These are phyloP conservation scores for Bradypodion ventrale DNA, from an alignment of 2,797 vertebrate genomes.

Conservation along the genomic window DNA sequence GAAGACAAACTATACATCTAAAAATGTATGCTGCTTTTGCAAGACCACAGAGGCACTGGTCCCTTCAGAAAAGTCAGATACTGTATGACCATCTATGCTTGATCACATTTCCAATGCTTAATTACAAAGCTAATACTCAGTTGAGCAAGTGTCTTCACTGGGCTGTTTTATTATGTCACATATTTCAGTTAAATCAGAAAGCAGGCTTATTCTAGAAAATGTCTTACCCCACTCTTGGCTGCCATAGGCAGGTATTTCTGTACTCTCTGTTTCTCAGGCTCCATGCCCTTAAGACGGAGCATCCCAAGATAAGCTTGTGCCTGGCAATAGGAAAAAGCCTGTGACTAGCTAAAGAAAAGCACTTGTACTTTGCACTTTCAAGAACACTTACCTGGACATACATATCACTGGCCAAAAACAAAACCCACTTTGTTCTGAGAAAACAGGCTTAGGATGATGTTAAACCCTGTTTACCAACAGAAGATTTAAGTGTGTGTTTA, in stretches of 20 bases:
- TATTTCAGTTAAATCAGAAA: background rate
- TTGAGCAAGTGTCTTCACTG: background rate
- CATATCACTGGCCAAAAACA: background rate
- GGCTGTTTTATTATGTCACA: too few species aligned
- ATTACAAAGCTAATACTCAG: background rate
- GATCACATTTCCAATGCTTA: background rate
- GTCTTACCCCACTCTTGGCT: constrained; percentile 83
- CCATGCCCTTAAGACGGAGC: constrained; percentile 78
- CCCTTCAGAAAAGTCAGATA: background rate
- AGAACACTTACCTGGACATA: background rate
- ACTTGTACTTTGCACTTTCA: background rate
- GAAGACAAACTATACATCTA: background rate
- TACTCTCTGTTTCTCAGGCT: constrained; percentile 75
- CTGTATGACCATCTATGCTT: background rate
- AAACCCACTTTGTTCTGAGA: background rate
- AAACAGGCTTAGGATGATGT: background rate
- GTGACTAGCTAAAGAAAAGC: rapidly evolving
- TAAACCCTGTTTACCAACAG: background rate
- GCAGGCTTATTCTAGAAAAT: background rate
- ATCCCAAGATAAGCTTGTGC: constrained; percentile 91
- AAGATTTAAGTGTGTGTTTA: background rate
- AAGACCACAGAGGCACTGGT: too few species aligned
- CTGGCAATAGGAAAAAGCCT: constrained; percentile 65
- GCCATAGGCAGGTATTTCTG: constrained; percentile 87
- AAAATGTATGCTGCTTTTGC: background rate